A percentile compares a stretch with the other conserved stretches of the same genome.
Evolutionary conservation across 2,888 invertebrate genomes (phyloP).

Genomic region (Drosophila acutilabella): DNA sequence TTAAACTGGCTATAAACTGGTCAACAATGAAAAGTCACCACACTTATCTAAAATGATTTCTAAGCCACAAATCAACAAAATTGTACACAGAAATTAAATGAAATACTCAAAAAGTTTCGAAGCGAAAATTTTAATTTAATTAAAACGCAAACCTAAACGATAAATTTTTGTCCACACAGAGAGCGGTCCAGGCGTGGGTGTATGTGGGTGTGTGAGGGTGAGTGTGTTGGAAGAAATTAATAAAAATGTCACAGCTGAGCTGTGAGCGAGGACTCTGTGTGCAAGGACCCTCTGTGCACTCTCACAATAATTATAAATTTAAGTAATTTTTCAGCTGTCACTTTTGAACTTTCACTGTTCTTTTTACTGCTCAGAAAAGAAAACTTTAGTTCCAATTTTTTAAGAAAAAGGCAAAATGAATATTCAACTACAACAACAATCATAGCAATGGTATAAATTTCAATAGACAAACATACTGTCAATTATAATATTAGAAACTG

Average conservation of each 20-base stretch:
- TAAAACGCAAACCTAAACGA: conserved; percentile 41
- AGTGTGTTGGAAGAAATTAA: conserved; percentile 11
- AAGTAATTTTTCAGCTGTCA: conserved; percentile 25
- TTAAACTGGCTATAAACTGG: too few relatives aligned
- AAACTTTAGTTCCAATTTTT: not conserved
- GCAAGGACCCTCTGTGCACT: conserved; percentile 31
- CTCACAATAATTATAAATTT: conserved; percentile 57
- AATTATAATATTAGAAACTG: conserved; percentile 2
- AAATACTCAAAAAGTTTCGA: conserved; percentile 10
- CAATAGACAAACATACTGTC: conserved; percentile 11
- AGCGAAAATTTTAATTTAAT: conserved; percentile 38
- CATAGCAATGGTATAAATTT: not conserved
- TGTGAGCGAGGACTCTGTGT: conserved; percentile 26
- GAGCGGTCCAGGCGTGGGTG: not conserved
- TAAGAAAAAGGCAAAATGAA: not conserved
- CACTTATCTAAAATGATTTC: not conserved
- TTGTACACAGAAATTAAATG: conserved; percentile 1
- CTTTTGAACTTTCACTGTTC: conserved; percentile 9
- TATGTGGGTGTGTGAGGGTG: not conserved
- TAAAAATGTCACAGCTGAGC: conserved; percentile 29
- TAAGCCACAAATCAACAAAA: not conserved
- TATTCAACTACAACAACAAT: not conserved
- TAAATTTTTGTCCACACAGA: conserved; percentile 31
- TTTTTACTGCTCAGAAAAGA: not conserved
- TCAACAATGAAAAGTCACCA: not conserved